These are phyloP conservation scores for Meloidogyne exigua DNA, from an alignment of 1,140 invertebrate genomes.

Conservation along the genomic window DNA sequence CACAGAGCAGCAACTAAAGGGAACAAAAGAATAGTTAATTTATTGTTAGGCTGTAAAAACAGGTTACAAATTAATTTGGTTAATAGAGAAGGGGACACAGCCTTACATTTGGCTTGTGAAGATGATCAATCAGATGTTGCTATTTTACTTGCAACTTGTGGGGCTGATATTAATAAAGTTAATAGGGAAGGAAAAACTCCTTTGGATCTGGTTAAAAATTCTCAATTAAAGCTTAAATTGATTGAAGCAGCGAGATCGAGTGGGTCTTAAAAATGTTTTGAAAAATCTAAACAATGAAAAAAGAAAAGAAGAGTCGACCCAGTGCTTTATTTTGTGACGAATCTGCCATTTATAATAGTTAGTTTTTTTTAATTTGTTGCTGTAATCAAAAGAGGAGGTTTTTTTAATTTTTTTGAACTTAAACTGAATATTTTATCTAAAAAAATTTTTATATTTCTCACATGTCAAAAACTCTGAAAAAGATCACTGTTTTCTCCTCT, in stretches of 20 bases:
- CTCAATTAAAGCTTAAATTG: slow-evolving; percentile 31
- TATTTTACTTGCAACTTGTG: slow-evolving; percentile 74
- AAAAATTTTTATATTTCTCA: no score
- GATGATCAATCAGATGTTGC: slow-evolving; percentile 71
- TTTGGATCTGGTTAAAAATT: slow-evolving; percentile 72
- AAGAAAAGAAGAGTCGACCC: no score
- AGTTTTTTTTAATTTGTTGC: no score
- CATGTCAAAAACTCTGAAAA: no score
- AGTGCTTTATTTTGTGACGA: no score
- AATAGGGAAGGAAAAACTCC: slow-evolving; percentile 77
- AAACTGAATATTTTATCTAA: no score
- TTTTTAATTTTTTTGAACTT: no score
- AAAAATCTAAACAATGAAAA: no score
- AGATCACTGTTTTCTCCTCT: no score
- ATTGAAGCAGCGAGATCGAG: slow-evolving; percentile 12
- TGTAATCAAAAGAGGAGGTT: no score
- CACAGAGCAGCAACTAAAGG: slow-evolving; percentile 37
- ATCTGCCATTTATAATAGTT: no score
- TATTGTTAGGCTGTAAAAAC: slow-evolving; percentile 13
- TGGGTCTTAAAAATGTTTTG: background rate
- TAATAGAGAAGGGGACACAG: slow-evolving; percentile 77
- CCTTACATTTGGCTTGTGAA: slow-evolving; percentile 77
- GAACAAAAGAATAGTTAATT: slow-evolving; percentile 33
- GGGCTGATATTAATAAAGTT: slow-evolving; percentile 72
- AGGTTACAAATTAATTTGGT: slow-evolving; percentile 65